Evolutionary conservation across 1,140 invertebrate genomes (phyloP).

Genomic region (Drosophila pallidifrons): DNA sequence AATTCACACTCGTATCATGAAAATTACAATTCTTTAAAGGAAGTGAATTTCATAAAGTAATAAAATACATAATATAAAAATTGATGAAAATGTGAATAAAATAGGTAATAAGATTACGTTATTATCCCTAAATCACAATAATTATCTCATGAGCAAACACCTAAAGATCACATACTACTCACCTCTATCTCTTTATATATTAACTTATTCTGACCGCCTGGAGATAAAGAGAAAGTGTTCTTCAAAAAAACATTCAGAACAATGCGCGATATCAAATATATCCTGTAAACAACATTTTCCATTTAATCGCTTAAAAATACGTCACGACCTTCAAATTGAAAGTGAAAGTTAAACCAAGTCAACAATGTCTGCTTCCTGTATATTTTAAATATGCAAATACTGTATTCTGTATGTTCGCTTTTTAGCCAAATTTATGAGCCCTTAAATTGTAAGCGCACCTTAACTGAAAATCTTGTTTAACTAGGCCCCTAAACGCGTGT

Average conservation of each 20-base stretch:
- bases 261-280: neutral
- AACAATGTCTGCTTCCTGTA: neutral
- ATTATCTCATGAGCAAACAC: neutral
- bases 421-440: neutral
- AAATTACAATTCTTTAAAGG: no score
- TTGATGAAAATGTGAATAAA: no score
- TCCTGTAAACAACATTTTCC: neutral
- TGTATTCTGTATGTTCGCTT: neutral
- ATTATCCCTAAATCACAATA: no score
- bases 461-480: conserved; percentile 19
- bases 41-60: no score
- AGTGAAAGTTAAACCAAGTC: neutral
- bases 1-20: no score
- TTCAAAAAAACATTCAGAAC: neutral
- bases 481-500: conserved; percentile 4
- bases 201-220: neutral
- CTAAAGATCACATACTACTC: neutral
- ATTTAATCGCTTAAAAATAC: neutral
- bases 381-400: no score
- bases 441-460: neutral
- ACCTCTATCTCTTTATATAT: neutral
- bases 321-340: neutral
- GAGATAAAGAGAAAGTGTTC: conserved; percentile 21
- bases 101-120: no score
- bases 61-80: no score